Evolutionary conservation across 2,888 invertebrate genomes (phyloP).

Genomic region (Gymnoscelis rufifasciata): DNA sequence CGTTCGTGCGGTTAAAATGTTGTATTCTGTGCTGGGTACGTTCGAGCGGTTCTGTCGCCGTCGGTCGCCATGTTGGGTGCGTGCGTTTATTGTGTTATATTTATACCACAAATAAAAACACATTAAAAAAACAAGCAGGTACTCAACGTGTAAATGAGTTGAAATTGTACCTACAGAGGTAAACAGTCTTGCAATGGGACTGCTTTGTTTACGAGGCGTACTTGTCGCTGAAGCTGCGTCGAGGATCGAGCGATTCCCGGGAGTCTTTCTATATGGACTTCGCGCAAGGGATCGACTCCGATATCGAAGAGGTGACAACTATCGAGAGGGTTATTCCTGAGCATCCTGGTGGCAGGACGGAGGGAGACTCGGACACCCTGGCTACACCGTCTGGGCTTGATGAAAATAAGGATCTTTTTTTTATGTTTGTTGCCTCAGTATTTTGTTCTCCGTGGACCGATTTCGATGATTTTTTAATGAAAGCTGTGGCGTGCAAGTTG

Average conservation of each 20-base stretch:
- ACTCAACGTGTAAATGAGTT: not conserved
- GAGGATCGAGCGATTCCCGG: slow-evolving; percentile 91
- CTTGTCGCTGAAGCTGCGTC: slow-evolving; percentile 89
- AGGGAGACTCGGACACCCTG: slow-evolving; percentile 71
- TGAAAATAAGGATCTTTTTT: slow-evolving; percentile 70
- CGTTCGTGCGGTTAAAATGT: no score
- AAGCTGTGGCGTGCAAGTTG: no score
- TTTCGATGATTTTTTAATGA: no score
- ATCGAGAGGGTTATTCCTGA: slow-evolving; percentile 79
- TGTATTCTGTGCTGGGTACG: no score
- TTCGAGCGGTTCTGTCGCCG: no score
- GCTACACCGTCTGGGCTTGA: slow-evolving; percentile 74
- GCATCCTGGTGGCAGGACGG: slow-evolving; percentile 65
- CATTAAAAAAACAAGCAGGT: slow-evolving; percentile 7
- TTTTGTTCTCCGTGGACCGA: no score
- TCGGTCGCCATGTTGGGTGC: no score
- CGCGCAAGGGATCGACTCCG: slow-evolving; percentile 93
- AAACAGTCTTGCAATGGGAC: not conserved
- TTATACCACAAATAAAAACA: slow-evolving; percentile 22
- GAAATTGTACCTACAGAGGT: not conserved
- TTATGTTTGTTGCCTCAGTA: no score
- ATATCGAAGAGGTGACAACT: slow-evolving; percentile 91
- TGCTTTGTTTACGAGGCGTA: no score
- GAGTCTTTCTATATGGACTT: slow-evolving; percentile 95
- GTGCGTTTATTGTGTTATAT: no score